Conservation (phyloP, 1,140 invertebrate genomes). For the Zaprionus davidi region DNA sequence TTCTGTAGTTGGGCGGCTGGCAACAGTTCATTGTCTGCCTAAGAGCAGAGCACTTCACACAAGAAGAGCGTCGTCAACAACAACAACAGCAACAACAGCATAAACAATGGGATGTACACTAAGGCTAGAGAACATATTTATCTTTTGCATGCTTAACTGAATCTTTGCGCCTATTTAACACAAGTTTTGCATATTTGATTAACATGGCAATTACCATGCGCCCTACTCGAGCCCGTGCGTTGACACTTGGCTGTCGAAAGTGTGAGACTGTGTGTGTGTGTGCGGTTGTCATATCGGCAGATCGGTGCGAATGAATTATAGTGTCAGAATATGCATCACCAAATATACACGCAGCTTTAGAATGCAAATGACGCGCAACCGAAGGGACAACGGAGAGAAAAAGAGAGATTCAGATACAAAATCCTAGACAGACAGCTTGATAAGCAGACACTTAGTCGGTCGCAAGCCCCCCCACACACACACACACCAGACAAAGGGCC, state of each 20-base stretch:
- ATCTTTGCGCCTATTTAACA: constrained; percentile 49
- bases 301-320: constrained; percentile 16
- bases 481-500: constrained; percentile 27
- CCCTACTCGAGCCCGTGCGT: constrained; percentile 24
- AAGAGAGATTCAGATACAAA: constrained; percentile 3
- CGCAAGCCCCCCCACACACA: neutral
- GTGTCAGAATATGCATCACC: constrained; percentile 1
- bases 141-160: constrained; percentile 39
- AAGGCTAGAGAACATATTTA: constrained; percentile 52
- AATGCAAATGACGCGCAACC: constrained; percentile 31
- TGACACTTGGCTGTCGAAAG: constrained; percentile 39
- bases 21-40: constrained; percentile 62
- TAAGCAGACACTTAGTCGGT: constrained; percentile 10
- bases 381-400: neutral
- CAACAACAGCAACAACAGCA: constrained; percentile 20
- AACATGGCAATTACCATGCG: constrained; percentile 54
- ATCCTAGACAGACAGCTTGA: constrained; percentile 12
- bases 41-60: constrained; percentile 46
- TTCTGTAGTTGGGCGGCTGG: constrained; percentile 6
- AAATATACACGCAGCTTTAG: constrained; percentile 25
- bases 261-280: neutral
- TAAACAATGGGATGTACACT: constrained; percentile 35
- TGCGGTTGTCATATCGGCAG: constrained; percentile 5
- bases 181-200: constrained; percentile 63
- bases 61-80: constrained; percentile 11